Conservation (phyloP, 2,888 invertebrate species). For the Sympetrum striolatum region DNA sequence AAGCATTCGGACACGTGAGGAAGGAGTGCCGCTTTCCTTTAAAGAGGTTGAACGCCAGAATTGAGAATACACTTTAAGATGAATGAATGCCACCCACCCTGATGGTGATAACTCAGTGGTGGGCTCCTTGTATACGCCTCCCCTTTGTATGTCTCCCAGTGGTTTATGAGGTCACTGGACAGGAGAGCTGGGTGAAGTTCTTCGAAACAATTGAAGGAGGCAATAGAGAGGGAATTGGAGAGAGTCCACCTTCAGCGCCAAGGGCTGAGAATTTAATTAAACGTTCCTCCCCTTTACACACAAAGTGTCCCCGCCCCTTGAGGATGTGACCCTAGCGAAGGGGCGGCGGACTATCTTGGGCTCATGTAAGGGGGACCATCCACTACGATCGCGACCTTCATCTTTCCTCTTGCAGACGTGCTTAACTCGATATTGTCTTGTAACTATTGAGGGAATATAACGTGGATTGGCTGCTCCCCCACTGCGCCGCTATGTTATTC, state of each 20-base stretch:
- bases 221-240: background rate
- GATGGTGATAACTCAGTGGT: background rate
- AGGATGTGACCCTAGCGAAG: background rate
- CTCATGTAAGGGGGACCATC: no score
- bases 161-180: no score
- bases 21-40: no score
- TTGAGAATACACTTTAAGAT: background rate
- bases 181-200: no score
- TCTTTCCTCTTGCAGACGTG: no score
- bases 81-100: background rate
- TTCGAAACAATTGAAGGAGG: background rate
- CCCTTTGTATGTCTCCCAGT: no score
- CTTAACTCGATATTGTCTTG: no score
- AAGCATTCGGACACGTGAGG: background rate
- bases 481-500: no score
- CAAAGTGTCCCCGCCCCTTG: background rate
- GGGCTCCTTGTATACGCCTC: background rate
- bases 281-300: background rate
- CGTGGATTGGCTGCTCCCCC: no score
- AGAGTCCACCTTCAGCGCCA: background rate
- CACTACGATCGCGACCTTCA: no score
- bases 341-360: background rate
- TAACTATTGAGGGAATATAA: no score
- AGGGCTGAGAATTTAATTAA: background rate
- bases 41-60: background rate